Percentiles rank a stretch among this genome's conserved stretches.
Conservation (phyloP, 2,113 vertebrate genomes). For the Melanerpes aurifrons region DNA sequence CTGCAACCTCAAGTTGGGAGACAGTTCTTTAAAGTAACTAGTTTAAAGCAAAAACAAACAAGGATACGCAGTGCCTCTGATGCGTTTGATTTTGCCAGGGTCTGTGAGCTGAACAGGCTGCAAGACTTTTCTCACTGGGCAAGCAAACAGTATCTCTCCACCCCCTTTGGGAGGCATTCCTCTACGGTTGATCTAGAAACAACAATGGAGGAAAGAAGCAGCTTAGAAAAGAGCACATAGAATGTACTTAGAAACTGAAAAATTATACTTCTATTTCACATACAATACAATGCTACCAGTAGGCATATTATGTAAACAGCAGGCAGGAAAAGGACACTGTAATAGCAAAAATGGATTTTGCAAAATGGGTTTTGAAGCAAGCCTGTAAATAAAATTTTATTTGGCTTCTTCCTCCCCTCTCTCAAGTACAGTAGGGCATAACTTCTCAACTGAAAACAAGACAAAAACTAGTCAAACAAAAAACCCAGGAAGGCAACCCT, state of each 20-base stretch:
- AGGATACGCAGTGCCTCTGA: conserved; percentile 98
- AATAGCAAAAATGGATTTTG: not conserved
- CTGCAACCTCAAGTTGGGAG: not conserved
- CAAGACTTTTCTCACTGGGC: conserved; percentile 86
- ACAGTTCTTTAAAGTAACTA: not conserved
- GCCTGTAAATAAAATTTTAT: not conserved
- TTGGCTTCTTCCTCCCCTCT: not conserved
- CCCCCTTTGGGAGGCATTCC: conserved; percentile 95
- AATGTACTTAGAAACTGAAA: not conserved
- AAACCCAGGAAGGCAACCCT: not conserved
- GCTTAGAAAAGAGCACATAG: not conserved
- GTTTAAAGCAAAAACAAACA: not conserved
- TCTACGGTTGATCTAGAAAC: conserved; percentile 85
- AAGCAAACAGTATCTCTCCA: conserved; percentile 90
- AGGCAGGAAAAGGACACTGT: not conserved
- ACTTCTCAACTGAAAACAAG: not conserved
- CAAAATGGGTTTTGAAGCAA: not conserved
- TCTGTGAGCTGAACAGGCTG: conserved; percentile 89
- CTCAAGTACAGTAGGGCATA: not conserved
- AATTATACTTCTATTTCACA: not conserved
- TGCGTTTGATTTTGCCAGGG: conserved; percentile 94
- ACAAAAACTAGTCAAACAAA: not conserved
- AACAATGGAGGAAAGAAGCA: not conserved
- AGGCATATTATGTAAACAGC: not conserved
- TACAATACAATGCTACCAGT: not conserved